Conservation (phyloP, 1,140 invertebrate species). For the Drosophila nigrodunni region DNA sequence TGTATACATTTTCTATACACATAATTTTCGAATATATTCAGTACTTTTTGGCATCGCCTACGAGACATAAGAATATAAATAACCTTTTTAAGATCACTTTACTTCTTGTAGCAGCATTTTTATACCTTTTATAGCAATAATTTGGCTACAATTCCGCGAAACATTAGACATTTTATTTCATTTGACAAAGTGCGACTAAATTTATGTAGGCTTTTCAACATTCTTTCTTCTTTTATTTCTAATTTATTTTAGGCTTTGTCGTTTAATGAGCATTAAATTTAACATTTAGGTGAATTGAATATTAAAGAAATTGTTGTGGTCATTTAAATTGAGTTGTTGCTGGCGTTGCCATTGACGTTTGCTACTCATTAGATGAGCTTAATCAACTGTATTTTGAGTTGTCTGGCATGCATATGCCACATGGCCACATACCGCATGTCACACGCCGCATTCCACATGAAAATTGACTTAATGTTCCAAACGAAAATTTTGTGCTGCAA, state of each 20-base stretch:
- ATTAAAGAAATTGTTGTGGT: background rate
- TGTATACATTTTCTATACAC: too few relatives aligned
- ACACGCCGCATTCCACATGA: constrained; percentile 11
- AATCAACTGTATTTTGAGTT: constrained; percentile 32
- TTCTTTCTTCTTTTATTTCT: background rate
- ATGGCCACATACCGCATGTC: background rate
- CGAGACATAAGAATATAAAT: background rate
- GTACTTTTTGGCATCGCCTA: too few relatives aligned
- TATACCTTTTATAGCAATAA: background rate
- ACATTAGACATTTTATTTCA: background rate
- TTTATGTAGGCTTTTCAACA: background rate
- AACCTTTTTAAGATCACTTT: background rate
- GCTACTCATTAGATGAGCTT: constrained; percentile 40
- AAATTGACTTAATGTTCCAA: constrained; percentile 31
- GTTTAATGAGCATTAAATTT: constrained; percentile 30
- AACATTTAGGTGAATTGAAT: constrained; percentile 19
- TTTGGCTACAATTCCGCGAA: too few relatives aligned
- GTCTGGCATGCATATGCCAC: constrained; percentile 17
- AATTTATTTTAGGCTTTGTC: background rate
- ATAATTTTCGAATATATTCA: too few relatives aligned
- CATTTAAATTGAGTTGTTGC: constrained; percentile 2
- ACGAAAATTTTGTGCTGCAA: constrained; percentile 19
- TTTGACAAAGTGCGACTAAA: background rate
- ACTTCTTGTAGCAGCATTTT: background rate
- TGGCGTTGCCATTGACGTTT: constrained; percentile 15